phyloP scores from a whole-genome alignment of 2,113 vertebrate genomes.

The Neodon shergylaensis region DNA sequence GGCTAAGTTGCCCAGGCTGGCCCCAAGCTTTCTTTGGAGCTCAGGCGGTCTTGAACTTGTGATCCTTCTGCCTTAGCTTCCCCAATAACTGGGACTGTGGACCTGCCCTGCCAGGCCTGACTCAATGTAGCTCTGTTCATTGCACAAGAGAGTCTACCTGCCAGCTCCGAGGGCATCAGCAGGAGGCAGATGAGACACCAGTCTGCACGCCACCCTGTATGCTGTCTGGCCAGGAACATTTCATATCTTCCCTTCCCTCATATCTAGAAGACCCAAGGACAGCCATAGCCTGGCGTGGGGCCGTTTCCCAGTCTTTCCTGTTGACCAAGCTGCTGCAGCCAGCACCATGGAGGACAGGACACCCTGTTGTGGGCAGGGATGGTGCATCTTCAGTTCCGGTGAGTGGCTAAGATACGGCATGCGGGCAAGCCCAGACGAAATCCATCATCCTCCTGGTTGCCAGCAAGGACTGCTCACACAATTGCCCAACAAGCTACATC shows the following conservation, averaged over 20 bases:
- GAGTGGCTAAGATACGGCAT: fast-evolving
- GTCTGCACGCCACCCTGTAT: neutral
- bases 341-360: neutral
- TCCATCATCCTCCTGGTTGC: neutral
- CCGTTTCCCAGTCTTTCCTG: neutral
- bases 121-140: neutral
- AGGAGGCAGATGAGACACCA: neutral
- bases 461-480: neutral
- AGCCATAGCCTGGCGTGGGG: fast-evolving
- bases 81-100: neutral
- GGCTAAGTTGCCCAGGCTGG: neutral
- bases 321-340: neutral
- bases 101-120: neutral
- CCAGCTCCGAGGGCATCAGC: neutral
- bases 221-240: neutral
- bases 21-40: neutral
- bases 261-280: neutral
- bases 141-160: neutral
- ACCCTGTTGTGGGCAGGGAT: neutral
- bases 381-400: neutral
- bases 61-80: neutral
- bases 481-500: neutral
- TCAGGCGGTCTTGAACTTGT: neutral
- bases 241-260: too few relatives aligned
- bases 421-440: neutral